These are phyloP conservation scores for Heliconius cydno DNA, from an alignment of 2,888 invertebrate genomes.

Conservation along the genomic window DNA sequence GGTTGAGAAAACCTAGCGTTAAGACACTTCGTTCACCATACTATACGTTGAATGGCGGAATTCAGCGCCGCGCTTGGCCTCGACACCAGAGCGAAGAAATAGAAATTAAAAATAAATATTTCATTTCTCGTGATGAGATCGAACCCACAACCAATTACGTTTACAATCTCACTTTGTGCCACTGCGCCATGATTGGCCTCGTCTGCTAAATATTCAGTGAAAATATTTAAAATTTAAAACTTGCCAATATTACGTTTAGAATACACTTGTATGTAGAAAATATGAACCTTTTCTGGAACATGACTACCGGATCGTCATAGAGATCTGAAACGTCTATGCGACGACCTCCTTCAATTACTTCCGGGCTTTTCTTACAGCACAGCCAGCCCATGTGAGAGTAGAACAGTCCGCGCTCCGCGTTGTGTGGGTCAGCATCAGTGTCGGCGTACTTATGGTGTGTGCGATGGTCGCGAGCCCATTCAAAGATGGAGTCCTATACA, in stretches of 20 bases:
- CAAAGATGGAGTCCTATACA: constrained; percentile 84
- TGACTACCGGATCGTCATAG: constrained; percentile 91
- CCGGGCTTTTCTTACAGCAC: constrained; percentile 92
- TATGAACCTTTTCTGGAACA: constrained; percentile 90
- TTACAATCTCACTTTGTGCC: too few relatives aligned
- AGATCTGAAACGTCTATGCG: constrained; percentile 93
- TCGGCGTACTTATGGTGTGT: constrained; percentile 96
- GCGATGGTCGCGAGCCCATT: constrained; percentile 88
- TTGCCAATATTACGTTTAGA: background rate
- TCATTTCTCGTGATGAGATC: too few relatives aligned
- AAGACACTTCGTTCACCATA: too few relatives aligned
- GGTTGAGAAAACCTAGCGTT: too few relatives aligned
- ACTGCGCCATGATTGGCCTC: too few relatives aligned
- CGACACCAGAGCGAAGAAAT: too few relatives aligned
- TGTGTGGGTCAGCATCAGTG: constrained; percentile 95
- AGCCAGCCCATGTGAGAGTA: constrained; percentile 98
- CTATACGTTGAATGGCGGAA: too few relatives aligned
- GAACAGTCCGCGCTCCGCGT: constrained; percentile 94
- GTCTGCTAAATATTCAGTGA: constrained; percentile 62
- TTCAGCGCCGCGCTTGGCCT: too few relatives aligned
- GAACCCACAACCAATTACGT: too few relatives aligned
- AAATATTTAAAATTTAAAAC: background rate
- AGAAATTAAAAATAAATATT: too few relatives aligned
- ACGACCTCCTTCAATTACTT: constrained; percentile 91
- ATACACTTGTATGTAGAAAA: background rate